phyloP scores from a whole-genome alignment of 2,113 vertebrate species.

The Apeltes quadracus region DNA sequence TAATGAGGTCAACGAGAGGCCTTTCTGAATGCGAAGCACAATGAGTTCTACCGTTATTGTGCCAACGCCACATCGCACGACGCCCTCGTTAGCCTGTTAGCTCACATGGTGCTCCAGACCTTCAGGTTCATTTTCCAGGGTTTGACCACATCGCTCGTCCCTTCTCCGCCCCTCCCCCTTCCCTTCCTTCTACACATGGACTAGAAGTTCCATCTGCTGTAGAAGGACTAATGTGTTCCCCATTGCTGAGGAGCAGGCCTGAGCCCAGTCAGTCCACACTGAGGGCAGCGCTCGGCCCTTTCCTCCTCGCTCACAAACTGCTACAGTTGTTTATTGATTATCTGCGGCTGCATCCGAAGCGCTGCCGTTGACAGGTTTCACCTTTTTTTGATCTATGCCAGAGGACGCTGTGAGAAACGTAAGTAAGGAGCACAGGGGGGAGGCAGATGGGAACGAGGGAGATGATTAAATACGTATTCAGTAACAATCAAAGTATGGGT shows the following conservation, averaged over 20 bases:
- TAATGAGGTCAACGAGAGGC: constrained; percentile 21
- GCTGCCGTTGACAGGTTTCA: constrained; percentile 25
- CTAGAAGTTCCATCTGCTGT: constrained; percentile 72
- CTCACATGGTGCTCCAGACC: constrained; percentile 55
- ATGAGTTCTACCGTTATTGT: constrained; percentile 31
- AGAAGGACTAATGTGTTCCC: constrained; percentile 78
- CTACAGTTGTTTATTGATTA: constrained; percentile 46
- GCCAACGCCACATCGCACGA: constrained; percentile 38
- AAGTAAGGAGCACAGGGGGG: neutral
- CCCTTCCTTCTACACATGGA: constrained; percentile 44
- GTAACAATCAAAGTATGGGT: neutral
- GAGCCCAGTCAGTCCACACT: constrained; percentile 56
- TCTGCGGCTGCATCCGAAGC: constrained; percentile 11
- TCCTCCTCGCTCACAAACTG: constrained; percentile 49
- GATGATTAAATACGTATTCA: constrained; percentile 10
- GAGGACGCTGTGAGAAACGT: neutral
- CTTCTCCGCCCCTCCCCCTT: constrained; percentile 17
- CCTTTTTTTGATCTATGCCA: constrained; percentile 21
- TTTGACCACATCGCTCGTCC: constrained; percentile 52
- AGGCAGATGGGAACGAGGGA: constrained; percentile 8
- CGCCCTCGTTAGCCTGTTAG: constrained; percentile 58
- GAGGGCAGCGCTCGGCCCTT: too few relatives aligned
- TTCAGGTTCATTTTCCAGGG: constrained; percentile 63
- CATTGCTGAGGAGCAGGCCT: constrained; percentile 68
- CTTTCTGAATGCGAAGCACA: constrained; percentile 5